Evolutionary conservation across 1,140 invertebrate genomes (phyloP).

Genomic region (Maconellicoccus hirsutus): DNA sequence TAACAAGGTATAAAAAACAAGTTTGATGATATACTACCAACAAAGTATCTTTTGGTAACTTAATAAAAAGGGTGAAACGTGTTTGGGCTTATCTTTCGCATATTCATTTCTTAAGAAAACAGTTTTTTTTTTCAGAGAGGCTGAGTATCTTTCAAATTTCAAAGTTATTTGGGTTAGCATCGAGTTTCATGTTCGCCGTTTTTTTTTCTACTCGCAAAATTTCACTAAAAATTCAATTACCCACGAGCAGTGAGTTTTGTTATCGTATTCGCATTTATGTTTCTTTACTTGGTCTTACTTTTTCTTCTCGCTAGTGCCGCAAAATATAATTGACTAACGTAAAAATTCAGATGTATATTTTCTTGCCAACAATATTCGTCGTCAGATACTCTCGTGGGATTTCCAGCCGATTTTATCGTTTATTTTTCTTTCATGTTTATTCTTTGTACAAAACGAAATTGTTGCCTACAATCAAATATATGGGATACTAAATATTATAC

Average conservation of each 20-base stretch:
- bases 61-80: too few species aligned
- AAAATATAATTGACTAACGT: neutral
- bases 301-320: neutral
- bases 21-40: too few species aligned
- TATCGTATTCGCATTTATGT: conserved; percentile 1
- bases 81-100: neutral
- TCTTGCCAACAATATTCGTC: neutral
- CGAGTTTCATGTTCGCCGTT: conserved; percentile 1
- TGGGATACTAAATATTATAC: neutral
- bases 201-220: neutral
- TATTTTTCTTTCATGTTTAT: neutral
- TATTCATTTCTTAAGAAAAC: neutral
- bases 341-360: conserved; percentile 1
- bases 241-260: neutral
- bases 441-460: neutral
- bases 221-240: conserved; percentile 5
- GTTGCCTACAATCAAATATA: neutral
- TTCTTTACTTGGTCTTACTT: neutral
- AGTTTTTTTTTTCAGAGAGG: neutral
- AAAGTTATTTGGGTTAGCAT: neutral
- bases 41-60: too few species aligned
- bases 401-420: neutral
- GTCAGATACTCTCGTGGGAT: neutral
- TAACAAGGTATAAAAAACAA: too few species aligned
- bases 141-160: neutral